Evolutionary conservation across 1,140 invertebrate species (phyloP).

Genomic region (Prorops nasuta): DNA sequence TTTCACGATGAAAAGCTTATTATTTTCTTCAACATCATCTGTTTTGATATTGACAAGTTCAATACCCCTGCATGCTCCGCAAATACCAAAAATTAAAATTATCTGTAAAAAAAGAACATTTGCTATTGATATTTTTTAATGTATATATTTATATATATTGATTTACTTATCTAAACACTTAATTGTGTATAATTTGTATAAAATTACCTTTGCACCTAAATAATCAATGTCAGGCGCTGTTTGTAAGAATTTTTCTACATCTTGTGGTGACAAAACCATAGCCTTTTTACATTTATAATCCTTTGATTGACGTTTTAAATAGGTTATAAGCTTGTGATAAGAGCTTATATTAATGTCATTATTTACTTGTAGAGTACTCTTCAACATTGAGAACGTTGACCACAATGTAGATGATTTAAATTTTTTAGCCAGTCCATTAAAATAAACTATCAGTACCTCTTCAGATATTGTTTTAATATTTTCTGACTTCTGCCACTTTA

Average conservation of each 20-base stretch:
- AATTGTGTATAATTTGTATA: too few species aligned
- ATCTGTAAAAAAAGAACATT: background rate
- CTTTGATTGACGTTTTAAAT: background rate
- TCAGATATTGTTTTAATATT: background rate
- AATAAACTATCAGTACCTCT: background rate
- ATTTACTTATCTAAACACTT: too few species aligned
- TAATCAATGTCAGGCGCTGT: background rate
- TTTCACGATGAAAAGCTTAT: background rate
- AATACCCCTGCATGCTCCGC: background rate
- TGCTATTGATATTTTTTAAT: too few species aligned
- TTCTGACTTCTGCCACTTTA: too few species aligned
- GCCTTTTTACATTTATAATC: background rate
- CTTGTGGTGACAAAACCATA: background rate
- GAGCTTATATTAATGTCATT: background rate
- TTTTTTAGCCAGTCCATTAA: background rate
- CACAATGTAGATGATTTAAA: background rate
- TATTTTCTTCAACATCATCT: background rate
- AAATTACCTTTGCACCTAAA: background rate
- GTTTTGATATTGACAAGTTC: background rate
- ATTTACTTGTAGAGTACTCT: background rate
- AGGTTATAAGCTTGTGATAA: background rate
- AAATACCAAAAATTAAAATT: background rate
- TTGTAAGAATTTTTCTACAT: background rate
- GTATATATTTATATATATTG: too few species aligned
- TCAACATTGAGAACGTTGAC: slow-evolving; percentile 4